These are phyloP conservation scores for Rhamphomyia laevipes DNA, from an alignment of 2,888 invertebrate species.

Conservation along the genomic window DNA sequence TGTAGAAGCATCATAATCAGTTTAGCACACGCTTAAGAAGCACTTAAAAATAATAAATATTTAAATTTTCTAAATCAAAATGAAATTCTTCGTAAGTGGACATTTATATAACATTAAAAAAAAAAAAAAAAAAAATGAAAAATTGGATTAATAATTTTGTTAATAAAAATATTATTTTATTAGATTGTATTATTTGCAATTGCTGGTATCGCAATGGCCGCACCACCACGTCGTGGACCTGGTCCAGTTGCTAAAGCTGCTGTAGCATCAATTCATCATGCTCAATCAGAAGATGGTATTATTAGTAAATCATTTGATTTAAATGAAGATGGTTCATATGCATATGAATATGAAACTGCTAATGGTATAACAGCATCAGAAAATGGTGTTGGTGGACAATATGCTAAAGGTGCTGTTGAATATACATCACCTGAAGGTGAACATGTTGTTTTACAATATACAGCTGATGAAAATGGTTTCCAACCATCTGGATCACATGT, in stretches of 20 bases:
- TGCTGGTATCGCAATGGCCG: not conserved
- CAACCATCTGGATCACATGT: conserved; percentile 22
- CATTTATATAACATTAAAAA: too few species aligned
- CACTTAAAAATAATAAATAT: too few species aligned
- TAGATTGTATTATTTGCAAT: not conserved
- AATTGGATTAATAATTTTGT: too few species aligned
- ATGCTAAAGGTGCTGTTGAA: conserved; percentile 23
- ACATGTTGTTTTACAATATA: conserved; percentile 21
- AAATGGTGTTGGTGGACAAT: conserved; percentile 25
- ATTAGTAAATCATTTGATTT: conserved; percentile 18
- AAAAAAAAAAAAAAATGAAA: too few species aligned
- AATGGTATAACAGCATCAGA: conserved; percentile 21
- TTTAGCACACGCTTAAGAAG: too few species aligned
- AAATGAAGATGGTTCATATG: conserved; percentile 23
- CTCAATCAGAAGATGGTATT: not conserved
- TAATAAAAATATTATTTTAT: not conserved
- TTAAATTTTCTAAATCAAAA: too few species aligned
- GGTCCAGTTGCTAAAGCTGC: not conserved
- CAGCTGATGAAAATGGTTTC: conserved; percentile 28
- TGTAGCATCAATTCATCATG: not conserved
- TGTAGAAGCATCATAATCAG: too few species aligned
- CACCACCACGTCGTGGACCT: not conserved
- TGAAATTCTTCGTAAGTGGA: too few species aligned
- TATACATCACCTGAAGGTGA: conserved; percentile 28
- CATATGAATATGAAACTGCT: conserved; percentile 19